A percentile compares a stretch with the other conserved stretches of the same genome.
phyloP scores from a whole-genome alignment of 2,797 vertebrate species.

The Falco biarmicus region DNA sequence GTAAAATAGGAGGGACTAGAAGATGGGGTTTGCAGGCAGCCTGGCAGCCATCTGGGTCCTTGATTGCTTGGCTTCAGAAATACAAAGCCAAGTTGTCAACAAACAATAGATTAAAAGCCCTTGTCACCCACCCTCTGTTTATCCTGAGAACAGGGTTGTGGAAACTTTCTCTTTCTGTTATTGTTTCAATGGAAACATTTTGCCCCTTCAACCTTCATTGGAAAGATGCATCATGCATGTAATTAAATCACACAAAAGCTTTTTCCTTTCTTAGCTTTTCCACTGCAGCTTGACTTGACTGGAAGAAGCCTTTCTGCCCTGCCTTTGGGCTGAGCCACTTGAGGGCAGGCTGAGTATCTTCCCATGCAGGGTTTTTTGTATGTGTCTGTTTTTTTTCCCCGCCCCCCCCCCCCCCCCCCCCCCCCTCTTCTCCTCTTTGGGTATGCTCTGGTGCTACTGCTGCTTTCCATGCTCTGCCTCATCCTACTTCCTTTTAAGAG shows the following conservation, averaged over 20 bases:
- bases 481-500: not conserved
- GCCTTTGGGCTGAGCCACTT: not conserved
- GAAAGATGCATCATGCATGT: not conserved
- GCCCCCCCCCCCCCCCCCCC: too few species aligned
- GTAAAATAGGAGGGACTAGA: not conserved
- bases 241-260: not conserved
- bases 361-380: not conserved
- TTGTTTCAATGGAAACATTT: slow-evolving; percentile 12
- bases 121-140: not conserved
- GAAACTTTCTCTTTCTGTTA: slow-evolving; percentile 35
- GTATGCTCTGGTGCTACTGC: not conserved
- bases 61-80: slow-evolving; percentile 21
- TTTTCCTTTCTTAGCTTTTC: not conserved
- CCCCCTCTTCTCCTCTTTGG: not conserved
- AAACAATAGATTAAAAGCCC: not conserved
- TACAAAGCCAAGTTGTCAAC: not conserved
- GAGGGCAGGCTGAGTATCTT: not conserved
- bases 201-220: not conserved
- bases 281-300: not conserved
- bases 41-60: not conserved
- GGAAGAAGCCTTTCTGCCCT: not conserved
- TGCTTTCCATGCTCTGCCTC: not conserved
- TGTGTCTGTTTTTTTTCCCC: too few species aligned
- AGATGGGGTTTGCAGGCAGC: not conserved
- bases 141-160: not conserved